phyloP scores from a whole-genome alignment of 2,797 vertebrate genomes.

The Pseudochirops corinnae region DNA sequence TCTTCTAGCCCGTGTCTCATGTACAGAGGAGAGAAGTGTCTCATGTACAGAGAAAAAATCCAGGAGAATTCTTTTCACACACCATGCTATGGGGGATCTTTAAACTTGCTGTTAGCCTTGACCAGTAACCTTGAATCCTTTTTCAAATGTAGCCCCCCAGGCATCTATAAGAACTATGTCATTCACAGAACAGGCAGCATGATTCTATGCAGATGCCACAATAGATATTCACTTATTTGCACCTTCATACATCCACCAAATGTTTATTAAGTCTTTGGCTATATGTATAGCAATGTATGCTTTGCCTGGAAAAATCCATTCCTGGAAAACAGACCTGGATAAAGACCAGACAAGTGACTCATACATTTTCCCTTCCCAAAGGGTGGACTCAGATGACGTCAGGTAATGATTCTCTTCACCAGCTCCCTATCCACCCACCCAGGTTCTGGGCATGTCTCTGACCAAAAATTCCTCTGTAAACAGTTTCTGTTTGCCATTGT shows the following conservation, averaged over 20 bases:
- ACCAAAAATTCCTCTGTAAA: not conserved
- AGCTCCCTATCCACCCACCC: not conserved
- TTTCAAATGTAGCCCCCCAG: not conserved
- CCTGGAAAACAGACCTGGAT: slow-evolving; percentile 36
- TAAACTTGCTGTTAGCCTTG: not conserved
- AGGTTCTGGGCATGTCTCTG: not conserved
- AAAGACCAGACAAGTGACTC: not conserved
- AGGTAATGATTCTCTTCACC: not conserved
- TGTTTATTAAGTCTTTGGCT: not conserved
- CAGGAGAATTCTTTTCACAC: not conserved
- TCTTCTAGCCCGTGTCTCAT: not conserved
- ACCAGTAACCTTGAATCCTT: not conserved
- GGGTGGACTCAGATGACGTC: not conserved
- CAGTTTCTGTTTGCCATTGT: slow-evolving; percentile 12
- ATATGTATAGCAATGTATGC: not conserved
- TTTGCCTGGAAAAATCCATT: slow-evolving; percentile 10
- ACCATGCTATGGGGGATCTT: not conserved
- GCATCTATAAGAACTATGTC: not conserved
- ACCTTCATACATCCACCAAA: not conserved
- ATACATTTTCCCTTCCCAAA: not conserved
- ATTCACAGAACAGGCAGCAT: not conserved
- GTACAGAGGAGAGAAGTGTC: not conserved
- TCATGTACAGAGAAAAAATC: not conserved
- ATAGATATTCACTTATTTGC: not conserved
- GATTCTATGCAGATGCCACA: not conserved